phyloP scores from a whole-genome alignment of 2,113 vertebrate genomes.

The Anguilla rostrata region DNA sequence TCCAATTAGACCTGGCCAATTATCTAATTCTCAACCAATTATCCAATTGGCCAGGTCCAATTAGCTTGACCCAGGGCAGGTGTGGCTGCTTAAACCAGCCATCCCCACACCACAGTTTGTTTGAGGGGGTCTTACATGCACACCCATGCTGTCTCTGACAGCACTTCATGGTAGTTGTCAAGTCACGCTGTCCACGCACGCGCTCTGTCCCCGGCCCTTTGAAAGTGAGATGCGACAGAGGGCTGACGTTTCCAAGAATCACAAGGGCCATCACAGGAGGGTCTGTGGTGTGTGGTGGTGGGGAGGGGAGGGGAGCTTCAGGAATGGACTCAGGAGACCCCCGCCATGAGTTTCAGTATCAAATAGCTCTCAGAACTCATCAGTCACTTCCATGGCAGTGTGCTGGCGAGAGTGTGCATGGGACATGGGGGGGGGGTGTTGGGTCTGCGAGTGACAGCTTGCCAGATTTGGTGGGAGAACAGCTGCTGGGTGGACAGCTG shows the following conservation, averaged over 20 bases:
- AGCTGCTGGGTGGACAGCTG: constrained; percentile 29
- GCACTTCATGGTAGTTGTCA: neutral
- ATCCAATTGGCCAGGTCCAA: too few species aligned
- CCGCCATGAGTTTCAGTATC: neutral
- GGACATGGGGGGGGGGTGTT: neutral
- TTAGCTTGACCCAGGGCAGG: too few species aligned
- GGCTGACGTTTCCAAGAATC: constrained; percentile 42
- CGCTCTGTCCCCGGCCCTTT: constrained; percentile 46
- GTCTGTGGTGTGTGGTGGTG: constrained; percentile 29
- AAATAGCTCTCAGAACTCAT: neutral
- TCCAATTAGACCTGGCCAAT: too few species aligned
- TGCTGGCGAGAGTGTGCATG: neutral
- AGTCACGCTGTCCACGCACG: constrained; percentile 29
- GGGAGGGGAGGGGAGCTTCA: neutral
- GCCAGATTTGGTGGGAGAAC: constrained; percentile 12
- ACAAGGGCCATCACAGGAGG: constrained; percentile 8
- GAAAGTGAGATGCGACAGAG: constrained; percentile 36
- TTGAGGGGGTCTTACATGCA: neutral
- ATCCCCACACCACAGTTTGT: too few species aligned
- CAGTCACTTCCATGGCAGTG: constrained; percentile 1
- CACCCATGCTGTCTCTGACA: neutral
- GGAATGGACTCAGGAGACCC: constrained; percentile 6
- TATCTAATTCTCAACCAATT: too few species aligned
- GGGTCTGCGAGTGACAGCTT: neutral
- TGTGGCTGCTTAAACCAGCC: too few species aligned